Conservation (phyloP, 2,888 invertebrate species). For the Gonocerus acuteangulatus region DNA sequence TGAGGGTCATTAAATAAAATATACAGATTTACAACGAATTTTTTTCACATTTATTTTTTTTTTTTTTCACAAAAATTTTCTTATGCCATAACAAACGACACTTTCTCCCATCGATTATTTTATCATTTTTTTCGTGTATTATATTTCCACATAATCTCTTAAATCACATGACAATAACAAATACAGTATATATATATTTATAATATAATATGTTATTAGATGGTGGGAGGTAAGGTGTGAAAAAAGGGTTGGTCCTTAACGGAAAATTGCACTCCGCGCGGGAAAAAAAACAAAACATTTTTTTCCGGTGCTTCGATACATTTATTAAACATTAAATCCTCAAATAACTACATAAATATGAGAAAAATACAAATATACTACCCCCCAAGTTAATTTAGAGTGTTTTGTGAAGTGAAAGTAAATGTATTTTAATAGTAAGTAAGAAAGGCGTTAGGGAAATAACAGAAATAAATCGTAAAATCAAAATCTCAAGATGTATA, state of each 20-base stretch:
- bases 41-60: conserved; percentile 18
- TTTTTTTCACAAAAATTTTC: conserved; percentile 24
- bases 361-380: too few relatives aligned
- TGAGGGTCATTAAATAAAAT: neutral
- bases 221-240: conserved; percentile 25
- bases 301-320: conserved; percentile 5
- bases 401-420: too few relatives aligned
- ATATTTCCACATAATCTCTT: conserved; percentile 24
- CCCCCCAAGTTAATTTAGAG: too few relatives aligned
- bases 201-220: conserved; percentile 12
- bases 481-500: too few relatives aligned
- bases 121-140: conserved; percentile 10
- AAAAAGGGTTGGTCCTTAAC: conserved; percentile 11
- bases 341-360: too few relatives aligned
- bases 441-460: too few relatives aligned
- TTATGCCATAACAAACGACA: conserved; percentile 25
- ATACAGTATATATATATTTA: conserved; percentile 22
- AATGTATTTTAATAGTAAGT: too few relatives aligned
- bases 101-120: conserved; percentile 1
- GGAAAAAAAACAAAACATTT: neutral
- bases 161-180: conserved; percentile 26
- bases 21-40: conserved; percentile 16
- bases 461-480: too few relatives aligned
- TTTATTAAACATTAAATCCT: too few relatives aligned
- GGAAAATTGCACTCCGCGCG: conserved; percentile 22